These are phyloP conservation scores for Eremobia ochroleuca DNA, from an alignment of 2,888 invertebrate genomes.

Conservation along the genomic window DNA sequence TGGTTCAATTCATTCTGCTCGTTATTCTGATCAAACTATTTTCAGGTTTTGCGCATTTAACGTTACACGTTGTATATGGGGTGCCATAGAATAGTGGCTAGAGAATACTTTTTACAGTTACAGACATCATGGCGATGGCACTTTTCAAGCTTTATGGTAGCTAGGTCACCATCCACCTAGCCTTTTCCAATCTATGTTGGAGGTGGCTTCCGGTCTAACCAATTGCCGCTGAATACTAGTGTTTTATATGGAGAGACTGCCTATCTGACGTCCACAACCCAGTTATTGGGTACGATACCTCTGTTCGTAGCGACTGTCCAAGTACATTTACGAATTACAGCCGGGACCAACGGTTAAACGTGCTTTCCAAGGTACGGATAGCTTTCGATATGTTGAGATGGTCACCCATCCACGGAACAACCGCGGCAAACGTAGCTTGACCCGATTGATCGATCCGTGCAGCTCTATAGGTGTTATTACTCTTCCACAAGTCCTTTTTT, in stretches of 20 bases:
- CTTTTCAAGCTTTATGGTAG: not conserved
- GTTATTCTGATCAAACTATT: no score
- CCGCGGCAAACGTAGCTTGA: not conserved
- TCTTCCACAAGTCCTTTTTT: not conserved
- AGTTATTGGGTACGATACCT: not conserved
- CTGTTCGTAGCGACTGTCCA: not conserved
- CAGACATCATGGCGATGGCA: not conserved
- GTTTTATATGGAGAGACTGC: not conserved
- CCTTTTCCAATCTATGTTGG: not conserved
- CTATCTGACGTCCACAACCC: not conserved
- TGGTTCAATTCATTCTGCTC: no score
- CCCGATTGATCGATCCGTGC: not conserved
- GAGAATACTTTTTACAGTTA: not conserved
- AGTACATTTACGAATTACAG: not conserved
- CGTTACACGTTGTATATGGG: no score
- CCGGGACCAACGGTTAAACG: not conserved
- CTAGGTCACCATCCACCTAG: not conserved
- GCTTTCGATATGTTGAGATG: not conserved
- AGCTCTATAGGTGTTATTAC: not conserved
- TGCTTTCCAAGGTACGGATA: not conserved
- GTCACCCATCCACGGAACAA: not conserved
- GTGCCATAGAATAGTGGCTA: not conserved
- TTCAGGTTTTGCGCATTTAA: no score
- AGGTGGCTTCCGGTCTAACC: not conserved
- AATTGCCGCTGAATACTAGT: not conserved